These are phyloP conservation scores for Botia almorhae DNA, from an alignment of 2,797 vertebrate species.

Conservation along the genomic window DNA sequence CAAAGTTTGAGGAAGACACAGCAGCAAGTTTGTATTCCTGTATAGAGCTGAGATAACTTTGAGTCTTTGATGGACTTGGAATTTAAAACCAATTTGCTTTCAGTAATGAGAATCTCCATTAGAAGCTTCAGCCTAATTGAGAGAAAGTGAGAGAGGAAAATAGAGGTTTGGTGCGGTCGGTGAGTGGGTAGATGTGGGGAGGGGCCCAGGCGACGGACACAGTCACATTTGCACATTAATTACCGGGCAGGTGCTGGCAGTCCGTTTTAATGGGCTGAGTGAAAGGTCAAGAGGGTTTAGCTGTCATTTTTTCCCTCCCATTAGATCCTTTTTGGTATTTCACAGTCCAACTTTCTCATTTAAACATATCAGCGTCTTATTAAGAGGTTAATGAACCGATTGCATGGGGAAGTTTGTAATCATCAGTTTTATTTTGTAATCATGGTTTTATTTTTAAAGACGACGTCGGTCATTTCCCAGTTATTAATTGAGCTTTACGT, in stretches of 20 bases:
- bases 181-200: conserved; percentile 43
- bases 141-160: conserved; percentile 61
- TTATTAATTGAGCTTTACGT: conserved; percentile 53
- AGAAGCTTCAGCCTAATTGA: conserved; percentile 73
- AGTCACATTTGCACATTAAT: conserved; percentile 80
- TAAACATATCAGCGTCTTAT: conserved; percentile 66
- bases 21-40: conserved; percentile 61
- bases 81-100: conserved; percentile 79
- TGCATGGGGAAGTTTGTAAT: conserved; percentile 59
- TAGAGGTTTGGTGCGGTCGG: conserved; percentile 48
- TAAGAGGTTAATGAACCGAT: conserved; percentile 64
- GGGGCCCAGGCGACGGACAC: conserved; percentile 33
- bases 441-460: conserved; percentile 48
- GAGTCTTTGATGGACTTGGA: conserved; percentile 71
- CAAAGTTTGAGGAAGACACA: conserved; percentile 61
- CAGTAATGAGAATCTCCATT: conserved; percentile 73
- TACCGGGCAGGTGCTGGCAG: conserved; percentile 77
- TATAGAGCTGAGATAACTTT: conserved; percentile 68
- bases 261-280: conserved; percentile 72
- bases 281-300: conserved; percentile 77
- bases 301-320: conserved; percentile 66
- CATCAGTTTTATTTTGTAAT: conserved; percentile 44
- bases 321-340: conserved; percentile 73
- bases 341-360: conserved; percentile 64
- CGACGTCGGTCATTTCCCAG: conserved; percentile 51